Evolutionary conservation across 2,113 vertebrate genomes (phyloP), one percentile per base, ranked within the genome.

Genomic region (Nerophis lumbriciformis): DNA sequence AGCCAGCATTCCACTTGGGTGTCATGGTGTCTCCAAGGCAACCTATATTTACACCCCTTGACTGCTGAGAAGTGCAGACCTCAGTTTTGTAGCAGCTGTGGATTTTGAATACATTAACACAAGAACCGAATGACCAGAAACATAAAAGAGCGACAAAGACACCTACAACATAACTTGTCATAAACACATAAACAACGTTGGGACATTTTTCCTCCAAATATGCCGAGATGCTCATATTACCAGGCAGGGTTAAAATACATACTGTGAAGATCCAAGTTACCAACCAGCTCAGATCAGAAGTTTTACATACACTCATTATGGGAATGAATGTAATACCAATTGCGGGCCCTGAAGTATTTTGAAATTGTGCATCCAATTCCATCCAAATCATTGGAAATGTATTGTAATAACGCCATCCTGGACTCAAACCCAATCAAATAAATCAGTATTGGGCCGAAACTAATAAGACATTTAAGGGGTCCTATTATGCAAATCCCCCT

Each of bases 21-120:
- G 76, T 79, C 82, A 84, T 73, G 76, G 84, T 53, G 76, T 81
- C 83, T 78, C 84, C 85, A 74, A 87, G 82, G 84, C 68, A 87
- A 90, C 90, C 71, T 88, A 82, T 87, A 87, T 89, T 88, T 90
- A 88, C 78, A 78, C 76, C 67, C 61, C 57, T 72, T 78, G 68
- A 80, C 63, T 76, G 48, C 48, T 12, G 68, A 68, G 39, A 66
- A 74, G 72, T 44, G 62, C 42, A 69, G 65, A 55, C 62, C 59
- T 84, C 66, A 49, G 72, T 74, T 78, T 73, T 60, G 74, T 44
- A 82, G 73, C 80, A 81, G 85, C 83, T 81, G 82, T 66, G 72
- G 60, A 73, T 66, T 76, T 72, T 66, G 54, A 14, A 59, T 10
- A 15, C 63, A 53, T 54, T 49, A 51, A 61, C 48, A 69, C 48